phyloP scores from a whole-genome alignment of 2,797 vertebrate genomes.

The Lindbergichthys nudifrons region DNA sequence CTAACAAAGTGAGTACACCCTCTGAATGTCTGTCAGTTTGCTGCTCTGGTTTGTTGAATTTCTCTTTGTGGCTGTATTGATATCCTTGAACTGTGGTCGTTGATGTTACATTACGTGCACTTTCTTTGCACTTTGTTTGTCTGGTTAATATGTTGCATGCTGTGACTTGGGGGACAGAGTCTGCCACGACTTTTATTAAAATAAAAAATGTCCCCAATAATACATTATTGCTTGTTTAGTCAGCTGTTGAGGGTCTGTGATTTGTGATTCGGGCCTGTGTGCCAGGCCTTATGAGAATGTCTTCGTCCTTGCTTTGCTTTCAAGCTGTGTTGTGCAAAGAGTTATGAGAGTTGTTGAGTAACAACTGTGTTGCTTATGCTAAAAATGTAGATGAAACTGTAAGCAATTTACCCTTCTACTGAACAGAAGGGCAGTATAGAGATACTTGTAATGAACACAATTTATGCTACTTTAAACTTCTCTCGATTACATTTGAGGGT shows the following conservation, averaged over 20 bases:
- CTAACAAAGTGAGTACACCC: neutral
- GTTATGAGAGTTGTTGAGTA: neutral
- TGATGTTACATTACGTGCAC: neutral
- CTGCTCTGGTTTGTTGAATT: neutral
- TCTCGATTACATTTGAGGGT: no score
- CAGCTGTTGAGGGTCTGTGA: constrained; percentile 1
- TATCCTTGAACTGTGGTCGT: neutral
- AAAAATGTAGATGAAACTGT: neutral
- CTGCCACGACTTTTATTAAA: constrained; percentile 8
- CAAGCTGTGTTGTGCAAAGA: constrained; percentile 4
- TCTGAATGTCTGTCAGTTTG: neutral
- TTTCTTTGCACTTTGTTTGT: neutral
- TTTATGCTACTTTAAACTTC: no score
- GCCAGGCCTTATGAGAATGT: neutral
- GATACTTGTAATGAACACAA: no score
- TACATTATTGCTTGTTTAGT: neutral
- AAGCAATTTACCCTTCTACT: neutral
- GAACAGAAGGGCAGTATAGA: no score
- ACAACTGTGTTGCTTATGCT: neutral
- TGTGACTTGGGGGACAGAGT: neutral
- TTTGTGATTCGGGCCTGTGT: constrained; percentile 24
- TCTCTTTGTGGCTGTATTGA: neutral
- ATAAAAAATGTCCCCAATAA: neutral
- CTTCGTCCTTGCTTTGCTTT: constrained; percentile 6
- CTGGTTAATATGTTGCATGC: neutral